Evolutionary conservation across 2,797 vertebrate genomes (phyloP).

Genomic region (Periparus ater): DNA sequence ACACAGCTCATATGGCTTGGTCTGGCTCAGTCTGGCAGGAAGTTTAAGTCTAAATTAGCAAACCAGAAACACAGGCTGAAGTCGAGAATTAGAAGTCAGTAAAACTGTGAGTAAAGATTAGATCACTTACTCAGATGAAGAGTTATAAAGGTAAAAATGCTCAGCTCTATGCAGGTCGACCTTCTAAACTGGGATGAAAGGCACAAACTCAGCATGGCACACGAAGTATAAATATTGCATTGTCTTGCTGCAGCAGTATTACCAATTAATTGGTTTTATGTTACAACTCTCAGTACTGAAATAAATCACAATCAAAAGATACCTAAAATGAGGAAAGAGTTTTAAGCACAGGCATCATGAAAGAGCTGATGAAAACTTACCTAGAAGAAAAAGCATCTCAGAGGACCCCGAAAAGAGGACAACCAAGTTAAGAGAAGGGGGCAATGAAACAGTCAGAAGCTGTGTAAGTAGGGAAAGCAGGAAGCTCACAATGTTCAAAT

Average conservation of each 20-base stretch:
- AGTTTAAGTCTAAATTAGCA: neutral
- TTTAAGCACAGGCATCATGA: neutral
- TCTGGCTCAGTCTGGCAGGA: neutral
- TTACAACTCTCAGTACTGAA: neutral
- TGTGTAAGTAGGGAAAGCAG: neutral
- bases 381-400: neutral
- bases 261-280: neutral
- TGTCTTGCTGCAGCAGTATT: neutral
- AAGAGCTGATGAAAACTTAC: neutral
- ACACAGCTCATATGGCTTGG: neutral
- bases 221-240: neutral
- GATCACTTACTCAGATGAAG: neutral
- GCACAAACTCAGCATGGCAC: neutral
- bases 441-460: neutral
- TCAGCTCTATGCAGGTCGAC: neutral
- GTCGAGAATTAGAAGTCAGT: neutral
- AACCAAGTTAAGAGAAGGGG: neutral
- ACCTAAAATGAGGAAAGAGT: neutral
- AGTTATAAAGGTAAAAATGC: neutral
- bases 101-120: neutral
- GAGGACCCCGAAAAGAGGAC: neutral
- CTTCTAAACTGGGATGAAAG: neutral
- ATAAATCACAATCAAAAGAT: neutral
- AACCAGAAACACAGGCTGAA: neutral
- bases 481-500: neutral